Percentiles rank a stretch among this genome's conserved stretches.
Evolutionary conservation across 2,888 invertebrate genomes (phyloP).

Genomic region (Dorcus parallelipipedus): DNA sequence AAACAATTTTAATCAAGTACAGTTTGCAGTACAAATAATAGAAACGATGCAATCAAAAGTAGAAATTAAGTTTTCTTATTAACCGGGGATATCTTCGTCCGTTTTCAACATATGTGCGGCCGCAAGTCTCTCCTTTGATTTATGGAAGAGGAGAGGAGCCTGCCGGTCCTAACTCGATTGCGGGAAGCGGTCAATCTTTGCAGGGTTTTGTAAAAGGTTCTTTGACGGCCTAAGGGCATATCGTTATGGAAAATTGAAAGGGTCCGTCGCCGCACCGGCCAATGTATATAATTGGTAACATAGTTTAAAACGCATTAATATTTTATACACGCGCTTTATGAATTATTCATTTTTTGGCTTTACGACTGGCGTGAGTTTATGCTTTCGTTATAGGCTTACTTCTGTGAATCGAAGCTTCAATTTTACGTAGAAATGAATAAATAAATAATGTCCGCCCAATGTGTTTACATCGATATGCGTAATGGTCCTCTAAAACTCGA

Average conservation of each 20-base stretch:
- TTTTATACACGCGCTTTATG: slow-evolving; percentile 2
- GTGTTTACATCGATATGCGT: no score
- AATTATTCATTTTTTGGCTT: slow-evolving; percentile 11
- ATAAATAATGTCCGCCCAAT: no score
- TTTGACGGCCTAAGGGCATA: slow-evolving; percentile 11
- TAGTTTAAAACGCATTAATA: slow-evolving; percentile 12
- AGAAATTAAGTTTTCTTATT: no score
- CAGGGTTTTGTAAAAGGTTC: slow-evolving; percentile 17
- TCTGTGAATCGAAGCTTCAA: no score
- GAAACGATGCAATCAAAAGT: no score
- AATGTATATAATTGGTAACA: slow-evolving; percentile 15
- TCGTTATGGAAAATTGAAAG: slow-evolving; percentile 17
- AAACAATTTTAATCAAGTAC: no score
- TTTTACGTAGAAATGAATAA: no score
- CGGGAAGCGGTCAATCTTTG: slow-evolving; percentile 21
- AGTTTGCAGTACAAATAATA: no score
- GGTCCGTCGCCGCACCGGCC: slow-evolving; percentile 7
- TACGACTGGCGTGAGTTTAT: neutral
- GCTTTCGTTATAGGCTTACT: no score
- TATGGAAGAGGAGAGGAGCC: slow-evolving; percentile 12
- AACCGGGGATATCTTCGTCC: no score
- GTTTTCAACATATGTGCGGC: slow-evolving; percentile 3
- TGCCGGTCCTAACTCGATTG: slow-evolving; percentile 13
- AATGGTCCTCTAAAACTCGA: no score
- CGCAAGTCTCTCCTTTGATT: slow-evolving; percentile 13